These are phyloP conservation scores for Mirounga angustirostris DNA, from an alignment of 2,113 vertebrate species.

Conservation along the genomic window DNA sequence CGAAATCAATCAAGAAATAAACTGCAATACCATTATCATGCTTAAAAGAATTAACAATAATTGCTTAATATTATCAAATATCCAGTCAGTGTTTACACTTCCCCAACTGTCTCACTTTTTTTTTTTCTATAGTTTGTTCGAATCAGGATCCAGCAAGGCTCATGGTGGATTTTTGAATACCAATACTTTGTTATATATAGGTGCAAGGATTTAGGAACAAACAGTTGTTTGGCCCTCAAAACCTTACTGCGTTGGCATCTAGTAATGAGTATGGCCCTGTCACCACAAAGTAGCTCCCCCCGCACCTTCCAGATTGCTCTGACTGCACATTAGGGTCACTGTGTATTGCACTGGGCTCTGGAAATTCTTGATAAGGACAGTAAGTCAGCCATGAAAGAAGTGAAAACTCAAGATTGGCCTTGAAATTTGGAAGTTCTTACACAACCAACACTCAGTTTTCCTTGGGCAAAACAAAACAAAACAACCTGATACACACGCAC, in stretches of 20 bases:
- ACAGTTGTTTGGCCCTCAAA: not conserved
- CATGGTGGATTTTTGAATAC: not conserved
- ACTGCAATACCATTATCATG: not conserved
- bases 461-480: not conserved
- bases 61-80: slow-evolving; percentile 40
- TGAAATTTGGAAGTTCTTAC: not conserved
- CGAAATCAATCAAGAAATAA: not conserved
- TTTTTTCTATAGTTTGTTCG: not conserved
- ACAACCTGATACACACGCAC: not conserved
- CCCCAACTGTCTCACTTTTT: not conserved
- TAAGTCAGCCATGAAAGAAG: slow-evolving; percentile 57
- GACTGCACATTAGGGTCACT: not conserved
- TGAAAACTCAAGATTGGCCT: slow-evolving; percentile 25
- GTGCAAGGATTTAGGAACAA: not conserved
- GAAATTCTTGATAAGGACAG: slow-evolving; percentile 52
- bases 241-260: not conserved
- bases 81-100: slow-evolving; percentile 38
- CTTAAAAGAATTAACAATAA: slow-evolving; percentile 40
- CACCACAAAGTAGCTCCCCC: not conserved
- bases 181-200: not conserved
- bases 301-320: slow-evolving; percentile 16
- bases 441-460: not conserved
- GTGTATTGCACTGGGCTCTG: not conserved
- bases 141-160: not conserved
- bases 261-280: slow-evolving; percentile 10